Conservation (phyloP, 1,140 invertebrate genomes). For the Neotoxoptera formosana region DNA sequence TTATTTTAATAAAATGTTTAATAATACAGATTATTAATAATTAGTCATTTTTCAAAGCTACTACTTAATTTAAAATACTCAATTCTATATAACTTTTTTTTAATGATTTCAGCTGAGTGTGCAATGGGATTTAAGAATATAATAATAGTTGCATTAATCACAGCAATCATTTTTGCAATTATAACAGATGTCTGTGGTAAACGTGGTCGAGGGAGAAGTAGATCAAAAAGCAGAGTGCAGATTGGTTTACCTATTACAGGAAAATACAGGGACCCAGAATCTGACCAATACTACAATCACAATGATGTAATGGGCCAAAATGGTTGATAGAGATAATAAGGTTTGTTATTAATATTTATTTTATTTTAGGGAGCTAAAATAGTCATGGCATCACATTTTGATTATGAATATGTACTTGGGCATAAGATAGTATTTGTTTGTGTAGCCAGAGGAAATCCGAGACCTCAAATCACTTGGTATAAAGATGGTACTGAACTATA, state of each 20-base stretch:
- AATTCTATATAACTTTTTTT: not conserved
- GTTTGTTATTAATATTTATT: slow-evolving; percentile 10
- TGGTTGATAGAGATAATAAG: not conserved
- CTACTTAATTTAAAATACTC: not conserved
- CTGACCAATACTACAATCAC: slow-evolving; percentile 87
- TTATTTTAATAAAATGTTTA: not conserved
- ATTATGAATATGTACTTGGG: slow-evolving; percentile 70
- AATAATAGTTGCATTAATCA: not conserved
- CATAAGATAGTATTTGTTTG: slow-evolving; percentile 71
- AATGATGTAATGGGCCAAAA: slow-evolving; percentile 73
- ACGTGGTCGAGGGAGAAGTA: slow-evolving; percentile 64
- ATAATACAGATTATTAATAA: not conserved
- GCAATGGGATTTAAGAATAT: not conserved
- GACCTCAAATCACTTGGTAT: slow-evolving; percentile 69
- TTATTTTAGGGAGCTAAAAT: slow-evolving; percentile 68
- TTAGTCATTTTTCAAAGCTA: not conserved
- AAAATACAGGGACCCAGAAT: slow-evolving; percentile 84
- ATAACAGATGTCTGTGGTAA: slow-evolving; percentile 62
- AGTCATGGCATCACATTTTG: slow-evolving; percentile 69
- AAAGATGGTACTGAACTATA: slow-evolving; percentile 71
- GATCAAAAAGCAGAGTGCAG: slow-evolving; percentile 78
- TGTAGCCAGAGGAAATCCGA: slow-evolving; percentile 67
- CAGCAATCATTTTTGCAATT: slow-evolving; percentile 58
- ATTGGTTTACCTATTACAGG: slow-evolving; percentile 85
- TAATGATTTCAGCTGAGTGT: not conserved